phyloP scores from a whole-genome alignment of 2,797 vertebrate species.

The Chaenodraco wilsoni region DNA sequence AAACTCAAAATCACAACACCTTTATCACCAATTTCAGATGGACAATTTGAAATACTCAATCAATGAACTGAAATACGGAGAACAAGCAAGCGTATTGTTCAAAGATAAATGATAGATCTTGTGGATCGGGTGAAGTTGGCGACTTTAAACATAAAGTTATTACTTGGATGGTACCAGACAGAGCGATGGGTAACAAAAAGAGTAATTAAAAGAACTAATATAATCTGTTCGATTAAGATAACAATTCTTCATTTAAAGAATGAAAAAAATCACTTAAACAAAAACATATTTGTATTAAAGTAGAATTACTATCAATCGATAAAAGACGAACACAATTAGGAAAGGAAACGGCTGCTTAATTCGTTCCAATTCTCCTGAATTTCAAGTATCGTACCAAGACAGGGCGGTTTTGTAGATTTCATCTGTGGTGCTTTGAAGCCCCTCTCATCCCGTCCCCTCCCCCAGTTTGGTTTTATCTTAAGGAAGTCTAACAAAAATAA shows the following conservation, averaged over 20 bases:
- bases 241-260: too few relatives aligned
- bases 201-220: background rate
- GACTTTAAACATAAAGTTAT: background rate
- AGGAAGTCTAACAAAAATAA: slow-evolving; percentile 57
- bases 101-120: background rate
- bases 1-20: background rate
- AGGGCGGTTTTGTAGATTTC: slow-evolving; percentile 41
- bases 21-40: background rate
- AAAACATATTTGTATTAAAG: background rate
- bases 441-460: slow-evolving; percentile 52
- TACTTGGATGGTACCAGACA: background rate
- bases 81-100: background rate
- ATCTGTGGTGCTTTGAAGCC: slow-evolving; percentile 51
- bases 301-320: background rate
- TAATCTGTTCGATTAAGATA: too few relatives aligned
- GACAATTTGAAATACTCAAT: background rate
- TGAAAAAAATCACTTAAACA: background rate
- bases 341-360: background rate
- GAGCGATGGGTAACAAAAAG: background rate
- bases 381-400: slow-evolving; percentile 25
- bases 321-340: background rate
- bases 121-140: background rate
- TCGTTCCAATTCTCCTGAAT: slow-evolving; percentile 37
- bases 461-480: slow-evolving; percentile 59
- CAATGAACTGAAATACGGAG: background rate